Evolutionary conservation across 2,797 vertebrate species (phyloP).

Genomic region (Scolopax rusticola): DNA sequence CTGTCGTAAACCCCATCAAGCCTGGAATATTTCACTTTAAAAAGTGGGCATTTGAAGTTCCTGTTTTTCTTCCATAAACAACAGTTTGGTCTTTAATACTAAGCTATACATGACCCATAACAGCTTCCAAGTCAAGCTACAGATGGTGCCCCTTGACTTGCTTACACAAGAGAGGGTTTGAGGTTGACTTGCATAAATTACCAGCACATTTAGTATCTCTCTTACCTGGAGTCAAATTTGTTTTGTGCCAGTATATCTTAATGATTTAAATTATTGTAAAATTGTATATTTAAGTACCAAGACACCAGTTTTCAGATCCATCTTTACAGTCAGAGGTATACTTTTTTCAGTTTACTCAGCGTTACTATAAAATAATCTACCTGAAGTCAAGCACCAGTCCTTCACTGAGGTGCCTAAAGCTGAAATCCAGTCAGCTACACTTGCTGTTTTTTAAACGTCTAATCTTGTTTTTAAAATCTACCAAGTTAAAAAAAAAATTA

Average conservation of each 20-base stretch:
- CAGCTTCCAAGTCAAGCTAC: constrained; percentile 12
- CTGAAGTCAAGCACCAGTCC: not conserved
- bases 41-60: not conserved
- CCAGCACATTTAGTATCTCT: not conserved
- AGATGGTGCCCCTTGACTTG: constrained; percentile 42
- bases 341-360: not conserved
- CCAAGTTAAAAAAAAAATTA: not conserved
- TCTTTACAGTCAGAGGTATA: not conserved
- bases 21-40: not conserved
- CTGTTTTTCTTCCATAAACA: not conserved
- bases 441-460: not conserved
- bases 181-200: not conserved
- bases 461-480: not conserved
- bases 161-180: not conserved
- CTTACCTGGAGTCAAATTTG: not conserved
- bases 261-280: not conserved
- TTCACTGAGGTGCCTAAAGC: not conserved
- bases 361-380: not conserved
- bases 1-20: not conserved
- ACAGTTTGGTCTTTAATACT: not conserved
- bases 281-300: not conserved
- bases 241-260: not conserved
- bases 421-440: not conserved
- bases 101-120: not conserved
- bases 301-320: not conserved